Conservation (phyloP, 92 coral and sea anemone genomes). For the Phenganax stokvisi region DNA sequence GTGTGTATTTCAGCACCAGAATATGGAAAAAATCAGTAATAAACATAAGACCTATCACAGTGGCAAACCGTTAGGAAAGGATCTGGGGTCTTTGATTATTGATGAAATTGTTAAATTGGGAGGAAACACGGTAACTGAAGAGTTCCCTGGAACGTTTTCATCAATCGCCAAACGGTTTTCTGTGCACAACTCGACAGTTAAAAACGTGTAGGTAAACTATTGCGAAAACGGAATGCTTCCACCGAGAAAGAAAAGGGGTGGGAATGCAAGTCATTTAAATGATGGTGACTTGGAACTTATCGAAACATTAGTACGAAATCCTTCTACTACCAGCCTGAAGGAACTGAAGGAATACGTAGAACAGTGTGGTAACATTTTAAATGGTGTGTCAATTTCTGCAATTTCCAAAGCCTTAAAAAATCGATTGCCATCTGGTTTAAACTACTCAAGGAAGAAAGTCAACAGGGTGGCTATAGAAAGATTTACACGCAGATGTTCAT, state of each 20-base stretch:
- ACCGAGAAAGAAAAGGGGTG: not conserved
- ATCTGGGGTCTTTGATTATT: not conserved
- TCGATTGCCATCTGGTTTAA: conserved; percentile 15
- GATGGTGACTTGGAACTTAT: conserved; percentile 47
- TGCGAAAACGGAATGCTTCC: not conserved
- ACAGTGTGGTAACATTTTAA: conserved; percentile 37
- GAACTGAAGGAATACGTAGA: conserved; percentile 30
- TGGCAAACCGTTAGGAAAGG: not conserved
- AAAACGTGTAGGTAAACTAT: not conserved
- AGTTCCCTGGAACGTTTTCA: not conserved
- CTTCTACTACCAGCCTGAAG: conserved; percentile 4
- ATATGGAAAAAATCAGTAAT: not conserved
- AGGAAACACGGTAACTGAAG: not conserved
- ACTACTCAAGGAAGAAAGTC: not conserved
- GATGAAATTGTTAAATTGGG: not conserved
- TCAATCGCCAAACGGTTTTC: not conserved
- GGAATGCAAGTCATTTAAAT: conserved; percentile 40
- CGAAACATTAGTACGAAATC: conserved; percentile 1
- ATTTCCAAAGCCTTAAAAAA: conserved; percentile 21
- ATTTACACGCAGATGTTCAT: not conserved
- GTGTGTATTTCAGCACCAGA: no score
- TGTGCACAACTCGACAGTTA: not conserved
- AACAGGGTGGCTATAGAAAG: not conserved
- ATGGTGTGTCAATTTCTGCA: conserved; percentile 18
- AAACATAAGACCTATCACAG: not conserved